Base-by-base conservation (phyloP, 2,113 vertebrate species). In the Terrapene triunguis region DNA sequence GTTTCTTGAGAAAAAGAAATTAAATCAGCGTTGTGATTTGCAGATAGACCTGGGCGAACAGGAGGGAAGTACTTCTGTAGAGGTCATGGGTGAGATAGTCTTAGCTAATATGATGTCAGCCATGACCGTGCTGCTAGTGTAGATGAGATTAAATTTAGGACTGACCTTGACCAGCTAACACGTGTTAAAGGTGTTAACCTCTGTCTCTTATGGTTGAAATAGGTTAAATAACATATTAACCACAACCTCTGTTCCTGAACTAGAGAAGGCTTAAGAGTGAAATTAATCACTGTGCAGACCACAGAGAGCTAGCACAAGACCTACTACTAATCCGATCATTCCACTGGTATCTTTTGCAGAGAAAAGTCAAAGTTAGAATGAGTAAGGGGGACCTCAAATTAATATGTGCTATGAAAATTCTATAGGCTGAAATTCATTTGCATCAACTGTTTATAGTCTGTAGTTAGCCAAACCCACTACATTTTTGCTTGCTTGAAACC, bases 1-100 rank as follows among this genome's bases (percentile, higher is more conserved):
- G 38, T 16, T 47, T 54, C 88, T 85, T 21, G 84, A 51, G 82
- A 54, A 54, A n/a, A 54, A 51, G 79, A 85, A 91, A 90, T 81
- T 72, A 59, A 84, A 85, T 51, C 82, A n/a, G 21, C 12, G 83
- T 93, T 84, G 22, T 85, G 57, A 38, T 79, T 62, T 88, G 81
- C 72, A 74, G 32, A 88, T 3, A 83, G 54, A 91, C 65, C 80
- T 81, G 74, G 83, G 89, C 10, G 76, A 85, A 81, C 50, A 32
- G 47, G 89, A 53, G 74, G 88, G 90, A 81, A 74, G 89, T 65
- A 84, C 57, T 97, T 96, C 79, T 35, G 16, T 92, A 35, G 92
- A 95, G 92, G 94, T 94, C 93, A 69, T 55, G 62, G 80, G 53
- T 91, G 87, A 10, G 7, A 24, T 5, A 32, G 38, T 29, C 69